These are phyloP conservation scores for Isaurus tuberculatus DNA, from an alignment of 92 coral and sea anemone species.

Conservation along the genomic window DNA sequence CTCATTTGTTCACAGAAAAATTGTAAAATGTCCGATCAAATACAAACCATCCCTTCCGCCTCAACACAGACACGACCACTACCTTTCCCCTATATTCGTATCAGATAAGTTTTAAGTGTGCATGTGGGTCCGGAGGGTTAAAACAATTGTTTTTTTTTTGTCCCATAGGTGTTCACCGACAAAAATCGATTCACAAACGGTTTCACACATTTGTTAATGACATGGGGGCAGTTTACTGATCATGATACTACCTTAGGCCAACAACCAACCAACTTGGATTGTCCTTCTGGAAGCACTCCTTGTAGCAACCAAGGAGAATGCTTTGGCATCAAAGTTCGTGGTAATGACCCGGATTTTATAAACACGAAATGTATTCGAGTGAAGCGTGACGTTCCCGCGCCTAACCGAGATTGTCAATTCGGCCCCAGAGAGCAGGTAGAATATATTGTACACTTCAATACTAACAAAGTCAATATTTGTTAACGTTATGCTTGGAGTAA, in stretches of 20 bases:
- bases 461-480: too few species aligned
- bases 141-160: not conserved
- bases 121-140: too few species aligned
- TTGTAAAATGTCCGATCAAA: too few species aligned
- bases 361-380: not conserved
- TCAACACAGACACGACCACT: too few species aligned
- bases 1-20: too few species aligned
- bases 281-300: not conserved
- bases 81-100: too few species aligned
- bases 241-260: constrained; percentile 66
- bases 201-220: constrained; percentile 69
- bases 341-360: constrained; percentile 10
- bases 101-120: too few species aligned
- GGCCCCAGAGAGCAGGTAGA: constrained; percentile 33
- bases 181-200: not conserved
- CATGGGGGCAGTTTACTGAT: constrained; percentile 72
- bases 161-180: constrained; percentile 6
- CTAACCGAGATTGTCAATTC: constrained; percentile 2
- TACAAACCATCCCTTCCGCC: too few species aligned
- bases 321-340: constrained; percentile 47
- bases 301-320: constrained; percentile 39
- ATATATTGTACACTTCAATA: too few species aligned
- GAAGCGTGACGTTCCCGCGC: constrained; percentile 47
- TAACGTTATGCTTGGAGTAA: too few species aligned
- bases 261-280: not conserved